These are phyloP conservation scores for Podarcis cretensis DNA, from an alignment of 2,113 vertebrate genomes.

Conservation along the genomic window DNA sequence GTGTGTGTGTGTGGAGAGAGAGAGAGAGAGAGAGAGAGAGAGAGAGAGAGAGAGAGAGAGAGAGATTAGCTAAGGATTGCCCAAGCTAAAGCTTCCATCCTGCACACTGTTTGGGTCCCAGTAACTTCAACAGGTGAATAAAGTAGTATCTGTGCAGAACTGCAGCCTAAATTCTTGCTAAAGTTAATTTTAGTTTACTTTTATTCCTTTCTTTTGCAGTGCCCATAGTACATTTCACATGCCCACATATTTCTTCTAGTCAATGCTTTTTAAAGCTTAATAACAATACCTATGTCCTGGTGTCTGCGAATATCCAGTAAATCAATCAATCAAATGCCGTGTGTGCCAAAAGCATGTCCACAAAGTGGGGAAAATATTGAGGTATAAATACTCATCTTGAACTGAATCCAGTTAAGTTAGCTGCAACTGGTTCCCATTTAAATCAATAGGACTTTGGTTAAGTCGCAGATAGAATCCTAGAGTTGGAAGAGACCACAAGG, in stretches of 20 bases:
- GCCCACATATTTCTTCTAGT: neutral
- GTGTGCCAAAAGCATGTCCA: neutral
- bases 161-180: neutral
- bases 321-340: neutral
- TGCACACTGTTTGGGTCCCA: neutral
- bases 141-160: neutral
- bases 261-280: neutral
- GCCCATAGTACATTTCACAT: neutral
- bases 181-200: no score
- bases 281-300: no score
- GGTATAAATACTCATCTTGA: neutral
- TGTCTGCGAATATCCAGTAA: neutral
- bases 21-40: no score
- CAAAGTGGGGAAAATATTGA: neutral
- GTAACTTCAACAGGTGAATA: neutral
- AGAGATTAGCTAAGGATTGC: neutral
- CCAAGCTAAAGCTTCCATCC: neutral
- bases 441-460: no score
- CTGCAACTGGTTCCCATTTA: neutral
- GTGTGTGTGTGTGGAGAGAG: no score
- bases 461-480: no score
- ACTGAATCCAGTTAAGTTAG: neutral
- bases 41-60: no score
- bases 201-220: neutral
- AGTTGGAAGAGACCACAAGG: no score